phyloP scores from a whole-genome alignment of 1,140 invertebrate species.

The Rhysida immarginata region DNA sequence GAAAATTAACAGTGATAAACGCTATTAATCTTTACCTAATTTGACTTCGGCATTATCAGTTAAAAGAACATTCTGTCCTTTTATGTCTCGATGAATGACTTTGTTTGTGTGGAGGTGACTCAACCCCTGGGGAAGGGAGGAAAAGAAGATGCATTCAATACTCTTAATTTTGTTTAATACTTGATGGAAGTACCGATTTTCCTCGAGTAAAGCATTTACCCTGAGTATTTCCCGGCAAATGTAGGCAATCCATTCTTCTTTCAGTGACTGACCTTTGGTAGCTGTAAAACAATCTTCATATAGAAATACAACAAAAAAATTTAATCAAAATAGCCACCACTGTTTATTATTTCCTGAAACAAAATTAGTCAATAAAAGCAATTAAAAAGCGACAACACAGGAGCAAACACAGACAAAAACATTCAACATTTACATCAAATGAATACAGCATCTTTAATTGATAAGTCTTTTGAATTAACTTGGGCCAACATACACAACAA shows the following conservation, averaged over 20 bases:
- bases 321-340: not conserved
- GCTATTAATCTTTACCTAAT: no score
- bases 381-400: no score
- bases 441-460: no score
- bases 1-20: no score
- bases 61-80: conserved; percentile 97
- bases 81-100: conserved; percentile 99
- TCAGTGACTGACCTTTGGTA: conserved; percentile 91
- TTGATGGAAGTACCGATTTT: not conserved
- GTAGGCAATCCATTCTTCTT: conserved; percentile 99
- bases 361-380: conserved; percentile 1
- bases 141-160: conserved; percentile 4
- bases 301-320: no score
- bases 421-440: no score
- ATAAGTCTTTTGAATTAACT: no score
- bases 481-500: no score
- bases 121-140: conserved; percentile 48
- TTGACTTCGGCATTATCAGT: conserved; percentile 99
- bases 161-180: not conserved
- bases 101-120: conserved; percentile 97
- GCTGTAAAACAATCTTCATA: conserved; percentile 34
- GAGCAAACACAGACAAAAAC: no score
- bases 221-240: conserved; percentile 91
- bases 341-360: not conserved
- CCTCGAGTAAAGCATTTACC: conserved; percentile 18